phyloP scores from a whole-genome alignment of 1,140 invertebrate genomes.

The Diprion similis region DNA sequence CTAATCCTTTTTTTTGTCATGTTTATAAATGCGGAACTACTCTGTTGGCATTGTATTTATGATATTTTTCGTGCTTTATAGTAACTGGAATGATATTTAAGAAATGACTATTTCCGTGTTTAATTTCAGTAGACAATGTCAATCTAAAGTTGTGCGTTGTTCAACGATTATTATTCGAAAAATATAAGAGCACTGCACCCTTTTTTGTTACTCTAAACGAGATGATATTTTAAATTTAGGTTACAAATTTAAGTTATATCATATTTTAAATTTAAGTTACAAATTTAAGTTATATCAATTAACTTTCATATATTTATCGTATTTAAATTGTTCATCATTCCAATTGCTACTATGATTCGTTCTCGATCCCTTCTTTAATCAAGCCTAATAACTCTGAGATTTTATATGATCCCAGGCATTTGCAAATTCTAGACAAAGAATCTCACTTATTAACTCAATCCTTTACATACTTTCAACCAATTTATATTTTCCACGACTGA shows the following conservation, averaged over 20 bases:
- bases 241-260: constrained; percentile 4
- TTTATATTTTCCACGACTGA: not conserved
- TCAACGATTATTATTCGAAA: constrained; percentile 3
- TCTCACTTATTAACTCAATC: not conserved
- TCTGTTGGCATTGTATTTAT: not conserved
- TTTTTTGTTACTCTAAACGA: not conserved
- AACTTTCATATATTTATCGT: not conserved
- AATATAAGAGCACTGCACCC: not conserved
- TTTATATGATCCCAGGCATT: not conserved
- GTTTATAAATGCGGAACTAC: not conserved
- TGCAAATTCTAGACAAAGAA: not conserved
- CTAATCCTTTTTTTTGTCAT: not conserved
- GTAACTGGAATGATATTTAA: constrained; percentile 3
- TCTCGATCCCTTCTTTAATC: not conserved
- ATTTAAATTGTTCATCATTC: not conserved
- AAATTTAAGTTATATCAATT: constrained; percentile 1
- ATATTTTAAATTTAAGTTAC: too few species aligned
- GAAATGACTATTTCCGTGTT: not conserved
- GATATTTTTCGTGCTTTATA: not conserved
- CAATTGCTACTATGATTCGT: not conserved
- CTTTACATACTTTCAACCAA: not conserved
- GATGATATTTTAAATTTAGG: not conserved
- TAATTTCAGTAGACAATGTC: not conserved
- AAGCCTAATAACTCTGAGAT: not conserved
- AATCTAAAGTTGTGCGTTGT: not conserved